These are phyloP conservation scores for Ambastaia sidthimunki DNA, from an alignment of 2,797 vertebrate species.

Conservation along the genomic window DNA sequence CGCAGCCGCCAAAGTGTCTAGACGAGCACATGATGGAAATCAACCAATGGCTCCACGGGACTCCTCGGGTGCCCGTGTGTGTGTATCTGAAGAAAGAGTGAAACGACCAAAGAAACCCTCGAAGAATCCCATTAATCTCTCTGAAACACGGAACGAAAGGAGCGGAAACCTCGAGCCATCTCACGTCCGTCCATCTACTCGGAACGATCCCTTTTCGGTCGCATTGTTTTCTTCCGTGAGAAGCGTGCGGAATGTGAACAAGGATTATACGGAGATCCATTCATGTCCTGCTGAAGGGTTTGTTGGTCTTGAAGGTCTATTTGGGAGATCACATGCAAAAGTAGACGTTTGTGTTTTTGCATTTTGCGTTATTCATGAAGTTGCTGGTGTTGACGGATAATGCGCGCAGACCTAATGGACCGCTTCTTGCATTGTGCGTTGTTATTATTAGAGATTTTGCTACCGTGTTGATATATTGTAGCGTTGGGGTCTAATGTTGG, in stretches of 20 bases:
- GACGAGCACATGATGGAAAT: conserved; percentile 96
- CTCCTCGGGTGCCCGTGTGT: conserved; percentile 83
- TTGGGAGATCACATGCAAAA: neutral
- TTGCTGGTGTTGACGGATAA: conserved; percentile 48
- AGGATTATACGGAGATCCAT: conserved; percentile 74
- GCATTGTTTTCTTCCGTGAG: conserved; percentile 45
- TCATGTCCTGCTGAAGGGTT: conserved; percentile 55
- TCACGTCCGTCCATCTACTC: conserved; percentile 15
- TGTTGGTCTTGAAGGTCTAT: neutral
- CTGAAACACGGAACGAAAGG: conserved; percentile 72
- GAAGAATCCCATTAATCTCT: conserved; percentile 79
- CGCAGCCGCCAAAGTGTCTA: conserved; percentile 98
- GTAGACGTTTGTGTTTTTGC: neutral
- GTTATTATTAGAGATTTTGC: conserved; percentile 59
- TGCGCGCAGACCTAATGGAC: conserved; percentile 58
- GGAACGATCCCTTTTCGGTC: conserved; percentile 57
- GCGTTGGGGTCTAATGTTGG: conserved; percentile 74
- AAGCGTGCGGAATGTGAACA: conserved; percentile 63
- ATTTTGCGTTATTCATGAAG: conserved; percentile 56
- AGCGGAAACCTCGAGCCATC: conserved; percentile 44
- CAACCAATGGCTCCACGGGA: conserved; percentile 92
- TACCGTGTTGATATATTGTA: conserved; percentile 62
- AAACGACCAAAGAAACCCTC: conserved; percentile 77
- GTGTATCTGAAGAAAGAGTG: conserved; percentile 76
- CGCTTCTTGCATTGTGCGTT: conserved; percentile 47